A percentile compares a stretch with the other conserved stretches of the same genome.
phyloP scores from a whole-genome alignment of 2,797 vertebrate species.

The Oreonectes daqikongensis region DNA sequence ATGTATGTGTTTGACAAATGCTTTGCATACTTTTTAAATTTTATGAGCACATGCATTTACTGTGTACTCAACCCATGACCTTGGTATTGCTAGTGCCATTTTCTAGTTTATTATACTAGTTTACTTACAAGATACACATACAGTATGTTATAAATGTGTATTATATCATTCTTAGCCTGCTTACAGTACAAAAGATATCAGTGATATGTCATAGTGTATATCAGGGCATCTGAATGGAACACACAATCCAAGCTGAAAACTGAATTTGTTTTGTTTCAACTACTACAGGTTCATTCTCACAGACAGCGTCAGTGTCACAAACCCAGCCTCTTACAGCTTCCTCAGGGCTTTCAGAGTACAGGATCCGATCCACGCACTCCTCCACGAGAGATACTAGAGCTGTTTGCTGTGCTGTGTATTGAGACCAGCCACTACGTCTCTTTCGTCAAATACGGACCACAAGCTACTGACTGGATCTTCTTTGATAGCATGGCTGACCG shows the following conservation, averaged over 20 bases:
- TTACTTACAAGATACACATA: too few relatives aligned
- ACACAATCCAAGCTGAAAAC: not conserved
- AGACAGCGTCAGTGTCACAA: constrained; percentile 70
- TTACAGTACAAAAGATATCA: not conserved
- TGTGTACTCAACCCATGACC: too few relatives aligned
- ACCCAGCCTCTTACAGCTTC: constrained; percentile 62
- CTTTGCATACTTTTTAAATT: not conserved
- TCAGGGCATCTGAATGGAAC: not conserved
- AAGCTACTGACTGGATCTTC: constrained; percentile 85
- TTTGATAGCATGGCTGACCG: constrained; percentile 94
- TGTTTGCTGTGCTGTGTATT: constrained; percentile 90
- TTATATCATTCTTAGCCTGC: too few relatives aligned
- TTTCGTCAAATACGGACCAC: constrained; percentile 85
- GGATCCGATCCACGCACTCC: constrained; percentile 24
- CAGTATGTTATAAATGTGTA: not conserved
- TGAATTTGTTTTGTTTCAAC: not conserved
- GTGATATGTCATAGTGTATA: not conserved
- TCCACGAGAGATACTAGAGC: constrained; percentile 82
- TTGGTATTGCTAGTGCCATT: not conserved
- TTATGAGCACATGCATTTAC: not conserved
- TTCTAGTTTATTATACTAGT: too few relatives aligned
- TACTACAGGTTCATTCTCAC: constrained; percentile 81
- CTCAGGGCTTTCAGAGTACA: constrained; percentile 55
- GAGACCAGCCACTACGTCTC: constrained; percentile 93
- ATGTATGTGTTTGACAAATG: not conserved